These are phyloP conservation scores for Zoanthus sociatus DNA, from an alignment of 92 coral and sea anemone species.

Conservation along the genomic window DNA sequence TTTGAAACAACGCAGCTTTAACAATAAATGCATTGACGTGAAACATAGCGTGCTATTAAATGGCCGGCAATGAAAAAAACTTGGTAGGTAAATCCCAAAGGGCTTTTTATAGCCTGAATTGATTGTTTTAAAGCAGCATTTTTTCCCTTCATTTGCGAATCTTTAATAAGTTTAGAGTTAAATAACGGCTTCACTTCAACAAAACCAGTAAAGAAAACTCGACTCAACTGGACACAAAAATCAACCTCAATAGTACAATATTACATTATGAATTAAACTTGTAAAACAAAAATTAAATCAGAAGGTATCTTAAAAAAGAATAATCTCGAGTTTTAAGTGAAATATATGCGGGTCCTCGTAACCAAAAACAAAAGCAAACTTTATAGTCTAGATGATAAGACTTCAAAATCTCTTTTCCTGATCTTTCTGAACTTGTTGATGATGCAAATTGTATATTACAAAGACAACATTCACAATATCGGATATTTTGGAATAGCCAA, in stretches of 20 bases:
- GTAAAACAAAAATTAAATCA: not conserved
- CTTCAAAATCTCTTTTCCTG: not conserved
- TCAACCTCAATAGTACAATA: not conserved
- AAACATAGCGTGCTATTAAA: slow-evolving; percentile 27
- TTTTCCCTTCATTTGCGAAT: slow-evolving; percentile 1
- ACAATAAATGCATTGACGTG: not conserved
- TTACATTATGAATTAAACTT: not conserved
- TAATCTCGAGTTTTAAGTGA: not conserved
- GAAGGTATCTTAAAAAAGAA: not conserved
- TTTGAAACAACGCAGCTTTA: not conserved
- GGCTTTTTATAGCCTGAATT: not conserved
- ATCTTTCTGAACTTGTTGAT: not conserved
- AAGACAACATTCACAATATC: not conserved
- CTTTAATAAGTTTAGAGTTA: not conserved
- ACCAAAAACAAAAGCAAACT: not conserved
- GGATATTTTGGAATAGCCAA: not conserved
- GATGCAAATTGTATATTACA: not conserved
- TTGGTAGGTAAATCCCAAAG: slow-evolving; percentile 1
- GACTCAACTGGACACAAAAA: not conserved
- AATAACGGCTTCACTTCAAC: not conserved
- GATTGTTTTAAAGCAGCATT: not conserved
- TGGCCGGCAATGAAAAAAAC: not conserved
- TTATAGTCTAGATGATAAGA: not conserved
- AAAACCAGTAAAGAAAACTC: not conserved
- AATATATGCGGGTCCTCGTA: not conserved